phyloP scores from a whole-genome alignment of 2,113 vertebrate genomes.

The Abramis brama region DNA sequence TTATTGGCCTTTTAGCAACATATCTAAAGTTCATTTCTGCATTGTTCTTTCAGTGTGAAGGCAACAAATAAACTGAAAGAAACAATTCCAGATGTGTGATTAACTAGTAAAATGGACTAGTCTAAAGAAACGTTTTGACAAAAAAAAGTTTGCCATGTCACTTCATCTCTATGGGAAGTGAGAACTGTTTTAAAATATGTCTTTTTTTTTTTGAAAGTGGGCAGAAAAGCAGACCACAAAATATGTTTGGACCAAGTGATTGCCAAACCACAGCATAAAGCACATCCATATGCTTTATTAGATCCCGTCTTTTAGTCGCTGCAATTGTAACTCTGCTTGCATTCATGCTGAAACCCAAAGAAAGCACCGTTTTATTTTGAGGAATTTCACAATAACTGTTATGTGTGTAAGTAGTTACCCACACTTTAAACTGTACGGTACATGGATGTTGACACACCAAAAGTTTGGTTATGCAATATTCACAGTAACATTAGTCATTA shows the following conservation, averaged over 20 bases:
- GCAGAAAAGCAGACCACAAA: constrained; percentile 47
- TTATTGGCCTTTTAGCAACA: neutral
- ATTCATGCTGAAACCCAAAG: constrained; percentile 13
- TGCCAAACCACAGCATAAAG: constrained; percentile 58
- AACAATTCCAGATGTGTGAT: neutral
- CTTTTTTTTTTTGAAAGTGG: neutral
- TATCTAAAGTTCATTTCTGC: neutral
- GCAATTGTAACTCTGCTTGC: constrained; percentile 29
- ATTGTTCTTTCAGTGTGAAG: neutral
- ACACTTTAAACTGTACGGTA: neutral
- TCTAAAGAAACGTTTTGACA: neutral
- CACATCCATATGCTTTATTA: constrained; percentile 58
- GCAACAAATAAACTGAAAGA: neutral
- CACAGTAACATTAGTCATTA: neutral
- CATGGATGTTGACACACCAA: neutral
- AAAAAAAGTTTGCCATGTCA: constrained; percentile 1
- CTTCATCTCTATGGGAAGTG: constrained; percentile 20
- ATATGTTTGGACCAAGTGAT: constrained; percentile 35
- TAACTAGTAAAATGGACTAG: neutral
- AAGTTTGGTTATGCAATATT: neutral
- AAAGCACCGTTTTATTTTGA: neutral
- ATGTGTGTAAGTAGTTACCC: neutral
- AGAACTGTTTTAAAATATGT: constrained; percentile 45
- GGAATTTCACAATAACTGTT: no score
- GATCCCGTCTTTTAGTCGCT: constrained; percentile 38